Base-by-base conservation (phyloP, 1,140 invertebrate species). In the Ceratosolen solmsi region DNA sequence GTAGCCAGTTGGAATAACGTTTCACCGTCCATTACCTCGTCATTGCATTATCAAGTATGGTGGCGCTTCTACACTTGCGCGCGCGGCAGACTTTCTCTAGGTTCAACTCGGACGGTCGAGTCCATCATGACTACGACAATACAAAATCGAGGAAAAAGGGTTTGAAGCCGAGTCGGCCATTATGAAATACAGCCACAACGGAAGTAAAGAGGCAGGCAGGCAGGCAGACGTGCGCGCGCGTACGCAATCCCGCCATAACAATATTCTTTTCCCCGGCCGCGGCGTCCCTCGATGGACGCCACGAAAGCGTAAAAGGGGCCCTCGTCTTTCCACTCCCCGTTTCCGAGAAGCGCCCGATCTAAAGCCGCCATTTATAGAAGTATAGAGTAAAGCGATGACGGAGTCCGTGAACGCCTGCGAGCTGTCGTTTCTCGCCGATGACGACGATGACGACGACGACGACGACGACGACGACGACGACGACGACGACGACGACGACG, bases 291-390 rank as follows among this genome's bases (percentile, higher is more conserved):
- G 17, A 22, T 1, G 36, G 65, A 41, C n/a, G 58, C 58, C 58
- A 33, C 58, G 58, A 63, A 27, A 86, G 86, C 79, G 79, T 80
- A 65, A 63, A 77, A 77, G 58, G 74, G 74, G 58, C 46, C 7
- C 9, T 15, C 17, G 17, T 15, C 65, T 36, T 17, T 20, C 33
- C 30, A 65, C 33, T 77, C 74, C 38, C n/a, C n/a, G 74, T 63
- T 63, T 38, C 38, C 33, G n/a, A 27, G 36, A 54, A 56, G 49
- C 71, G 49, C 5, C 9, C 51, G 41, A 46, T 46, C 41, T 5
- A 46, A 46, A 7, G 41, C 41, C 41, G 41, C 41, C 41, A n/a
- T n/a, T n/a, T n/a, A n/a, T n/a, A n/a, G n/a, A n/a, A n/a, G n/a
- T n/a, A n/a, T n/a, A n/a, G n/a, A n/a, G n/a, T n/a, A n/a, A n/a